Conservation (phyloP, 2,888 invertebrate species). For the Melanargia galathea region DNA sequence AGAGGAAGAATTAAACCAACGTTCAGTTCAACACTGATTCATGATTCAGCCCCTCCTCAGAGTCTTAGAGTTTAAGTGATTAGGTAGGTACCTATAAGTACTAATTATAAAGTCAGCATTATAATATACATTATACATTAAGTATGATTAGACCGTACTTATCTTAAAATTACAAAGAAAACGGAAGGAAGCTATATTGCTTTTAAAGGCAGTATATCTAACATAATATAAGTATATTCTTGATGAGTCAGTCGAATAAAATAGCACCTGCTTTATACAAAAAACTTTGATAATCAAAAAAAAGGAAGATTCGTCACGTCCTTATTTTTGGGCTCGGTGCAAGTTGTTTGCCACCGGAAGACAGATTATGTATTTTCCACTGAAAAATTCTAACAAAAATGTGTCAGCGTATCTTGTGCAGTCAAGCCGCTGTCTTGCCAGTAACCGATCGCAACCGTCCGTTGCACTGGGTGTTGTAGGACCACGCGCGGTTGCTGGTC, state of each 20-base stretch:
- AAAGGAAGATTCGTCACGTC: too few relatives aligned
- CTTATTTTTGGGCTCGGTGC: too few relatives aligned
- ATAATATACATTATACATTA: background rate
- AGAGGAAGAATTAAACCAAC: background rate
- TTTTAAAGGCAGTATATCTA: slow-evolving; percentile 7
- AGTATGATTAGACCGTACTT: background rate
- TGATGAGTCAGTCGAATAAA: slow-evolving; percentile 23
- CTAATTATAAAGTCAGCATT: background rate
- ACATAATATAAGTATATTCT: slow-evolving; percentile 7
- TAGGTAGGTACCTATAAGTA: background rate
- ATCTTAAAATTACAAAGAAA: slow-evolving; percentile 1
- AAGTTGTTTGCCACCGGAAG: too few relatives aligned
- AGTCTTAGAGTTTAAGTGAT: background rate
- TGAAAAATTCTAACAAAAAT: too few relatives aligned
- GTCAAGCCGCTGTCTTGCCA: too few relatives aligned
- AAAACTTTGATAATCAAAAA: background rate
- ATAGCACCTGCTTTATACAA: slow-evolving; percentile 22
- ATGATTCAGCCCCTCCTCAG: background rate
- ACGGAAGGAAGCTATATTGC: background rate
- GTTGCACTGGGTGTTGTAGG: too few relatives aligned
- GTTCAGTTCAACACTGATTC: background rate
- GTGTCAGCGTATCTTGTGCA: too few relatives aligned
- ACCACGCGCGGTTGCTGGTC: too few relatives aligned
- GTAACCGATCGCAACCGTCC: too few relatives aligned
- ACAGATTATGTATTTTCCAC: too few relatives aligned